These are phyloP conservation scores for Clostera curtula DNA, from an alignment of 2,888 invertebrate species.

Conservation along the genomic window DNA sequence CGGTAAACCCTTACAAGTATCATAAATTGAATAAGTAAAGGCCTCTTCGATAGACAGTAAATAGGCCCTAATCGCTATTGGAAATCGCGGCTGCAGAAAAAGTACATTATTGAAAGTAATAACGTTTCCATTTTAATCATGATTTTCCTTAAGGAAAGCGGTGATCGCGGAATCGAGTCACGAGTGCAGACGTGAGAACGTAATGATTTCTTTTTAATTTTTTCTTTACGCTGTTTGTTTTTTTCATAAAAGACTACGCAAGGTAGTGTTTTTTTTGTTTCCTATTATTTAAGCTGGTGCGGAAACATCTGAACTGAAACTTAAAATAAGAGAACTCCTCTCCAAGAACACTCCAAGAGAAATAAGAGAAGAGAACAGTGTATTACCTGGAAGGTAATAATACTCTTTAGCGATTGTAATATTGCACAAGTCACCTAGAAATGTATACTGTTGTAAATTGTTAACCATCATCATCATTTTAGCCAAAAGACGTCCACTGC, in stretches of 20 bases:
- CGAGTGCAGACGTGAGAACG: conserved; percentile 65
- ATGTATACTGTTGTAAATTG: too few species aligned
- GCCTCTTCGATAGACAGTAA: conserved; percentile 16
- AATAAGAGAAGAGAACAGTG: too few species aligned
- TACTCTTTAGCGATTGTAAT: too few species aligned
- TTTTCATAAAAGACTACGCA: conserved; percentile 51
- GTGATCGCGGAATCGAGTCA: conserved; percentile 64
- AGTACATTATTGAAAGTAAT: conserved; percentile 38
- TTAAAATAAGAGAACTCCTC: too few species aligned
- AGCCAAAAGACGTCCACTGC: too few species aligned
- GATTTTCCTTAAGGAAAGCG: conserved; percentile 45
- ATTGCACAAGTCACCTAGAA: too few species aligned
- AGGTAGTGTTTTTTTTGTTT: conserved; percentile 33
- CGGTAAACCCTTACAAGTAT: conserved; percentile 7
- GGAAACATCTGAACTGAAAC: too few species aligned
- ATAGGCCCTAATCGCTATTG: conserved; percentile 22
- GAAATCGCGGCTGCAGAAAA: conserved; percentile 24
- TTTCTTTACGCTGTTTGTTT: conserved; percentile 52
- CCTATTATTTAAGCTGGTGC: too few species aligned
- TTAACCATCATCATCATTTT: too few species aligned
- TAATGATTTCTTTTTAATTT: conserved; percentile 71
- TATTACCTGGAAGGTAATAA: too few species aligned
- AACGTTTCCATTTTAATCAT: conserved; percentile 58
- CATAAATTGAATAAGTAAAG: conserved; percentile 20
- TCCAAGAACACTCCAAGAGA: too few species aligned